A percentile compares a stretch with the other conserved stretches of the same genome.
These are phyloP conservation scores for Tachuris rubrigastra DNA, from an alignment of 2,113 vertebrate species.

Conservation along the genomic window DNA sequence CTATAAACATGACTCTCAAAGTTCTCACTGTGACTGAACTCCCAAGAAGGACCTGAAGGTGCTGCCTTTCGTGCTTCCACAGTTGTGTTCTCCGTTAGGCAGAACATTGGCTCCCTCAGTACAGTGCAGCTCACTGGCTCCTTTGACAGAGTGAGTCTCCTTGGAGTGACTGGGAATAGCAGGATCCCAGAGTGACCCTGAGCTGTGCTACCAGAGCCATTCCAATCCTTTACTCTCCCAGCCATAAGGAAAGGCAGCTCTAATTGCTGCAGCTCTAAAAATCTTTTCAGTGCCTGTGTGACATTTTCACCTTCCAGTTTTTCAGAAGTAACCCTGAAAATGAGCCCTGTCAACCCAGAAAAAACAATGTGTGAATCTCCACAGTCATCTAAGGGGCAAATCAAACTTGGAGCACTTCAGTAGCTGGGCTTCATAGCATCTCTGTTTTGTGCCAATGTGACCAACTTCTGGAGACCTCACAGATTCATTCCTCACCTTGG, in stretches of 20 bases:
- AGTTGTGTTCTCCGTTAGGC: not conserved
- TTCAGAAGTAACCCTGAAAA: constrained; percentile 12
- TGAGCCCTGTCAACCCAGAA: not conserved
- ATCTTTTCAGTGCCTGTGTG: not conserved
- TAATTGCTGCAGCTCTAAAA: not conserved
- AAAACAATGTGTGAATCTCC: not conserved
- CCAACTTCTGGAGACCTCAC: not conserved
- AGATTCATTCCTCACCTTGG: not conserved
- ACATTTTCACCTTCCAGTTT: not conserved
- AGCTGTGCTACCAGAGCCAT: not conserved
- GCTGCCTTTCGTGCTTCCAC: not conserved
- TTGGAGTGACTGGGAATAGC: not conserved
- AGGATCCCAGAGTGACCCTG: not conserved
- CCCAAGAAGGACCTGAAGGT: not conserved
- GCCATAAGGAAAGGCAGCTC: not conserved
- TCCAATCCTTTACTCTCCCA: not conserved
- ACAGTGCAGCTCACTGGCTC: not conserved
- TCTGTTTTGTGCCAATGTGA: not conserved
- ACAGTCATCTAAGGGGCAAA: not conserved
- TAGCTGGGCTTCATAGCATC: not conserved
- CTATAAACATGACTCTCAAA: not conserved
- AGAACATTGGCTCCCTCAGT: not conserved
- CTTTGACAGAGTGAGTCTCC: not conserved
- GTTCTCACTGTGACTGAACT: not conserved
- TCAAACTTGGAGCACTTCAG: not conserved